Evolutionary conservation across 2,797 vertebrate genomes (phyloP).

Genomic region (Danio kyathit): DNA sequence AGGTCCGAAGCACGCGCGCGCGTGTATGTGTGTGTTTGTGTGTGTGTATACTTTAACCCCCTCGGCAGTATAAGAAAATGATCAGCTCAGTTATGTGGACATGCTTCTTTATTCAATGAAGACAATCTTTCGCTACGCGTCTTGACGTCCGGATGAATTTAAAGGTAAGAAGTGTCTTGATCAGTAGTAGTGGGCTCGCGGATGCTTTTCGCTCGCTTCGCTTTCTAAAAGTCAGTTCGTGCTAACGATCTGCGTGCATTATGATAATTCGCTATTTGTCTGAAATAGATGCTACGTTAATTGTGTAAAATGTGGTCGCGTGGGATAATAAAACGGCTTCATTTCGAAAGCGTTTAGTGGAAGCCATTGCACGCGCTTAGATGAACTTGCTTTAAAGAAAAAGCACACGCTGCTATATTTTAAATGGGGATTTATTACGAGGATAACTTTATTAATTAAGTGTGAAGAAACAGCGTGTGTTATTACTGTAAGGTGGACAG

Average conservation of each 20-base stretch:
- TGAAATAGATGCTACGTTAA: conserved; percentile 89
- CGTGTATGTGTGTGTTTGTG: not conserved
- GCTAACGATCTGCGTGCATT: conserved; percentile 75
- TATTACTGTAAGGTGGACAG: conserved; percentile 4
- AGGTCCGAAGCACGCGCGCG: conserved; percentile 82
- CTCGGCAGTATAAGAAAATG: conserved; percentile 89
- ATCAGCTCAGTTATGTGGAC: conserved; percentile 96
- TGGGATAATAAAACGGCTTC: conserved; percentile 76
- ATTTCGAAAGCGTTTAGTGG: conserved; percentile 80
- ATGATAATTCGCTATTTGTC: conserved; percentile 81
- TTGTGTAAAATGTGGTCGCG: conserved; percentile 88
- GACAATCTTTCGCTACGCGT: conserved; percentile 89
- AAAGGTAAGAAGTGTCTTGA: conserved; percentile 91
- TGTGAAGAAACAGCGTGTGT: not conserved
- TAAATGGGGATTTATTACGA: not conserved
- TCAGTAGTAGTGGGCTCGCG: conserved; percentile 64
- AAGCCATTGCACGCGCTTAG: conserved; percentile 79
- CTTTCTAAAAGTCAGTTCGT: conserved; percentile 75
- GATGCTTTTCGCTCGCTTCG: conserved; percentile 65
- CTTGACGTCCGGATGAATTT: conserved; percentile 84
- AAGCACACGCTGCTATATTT: conserved; percentile 34
- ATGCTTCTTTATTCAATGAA: conserved; percentile 95
- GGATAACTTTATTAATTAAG: conserved; percentile 23
- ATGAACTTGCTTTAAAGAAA: conserved; percentile 76
- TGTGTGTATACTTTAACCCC: conserved; percentile 75